Conservation (phyloP, 2,113 vertebrate genomes). For the Istiophorus platypterus region DNA sequence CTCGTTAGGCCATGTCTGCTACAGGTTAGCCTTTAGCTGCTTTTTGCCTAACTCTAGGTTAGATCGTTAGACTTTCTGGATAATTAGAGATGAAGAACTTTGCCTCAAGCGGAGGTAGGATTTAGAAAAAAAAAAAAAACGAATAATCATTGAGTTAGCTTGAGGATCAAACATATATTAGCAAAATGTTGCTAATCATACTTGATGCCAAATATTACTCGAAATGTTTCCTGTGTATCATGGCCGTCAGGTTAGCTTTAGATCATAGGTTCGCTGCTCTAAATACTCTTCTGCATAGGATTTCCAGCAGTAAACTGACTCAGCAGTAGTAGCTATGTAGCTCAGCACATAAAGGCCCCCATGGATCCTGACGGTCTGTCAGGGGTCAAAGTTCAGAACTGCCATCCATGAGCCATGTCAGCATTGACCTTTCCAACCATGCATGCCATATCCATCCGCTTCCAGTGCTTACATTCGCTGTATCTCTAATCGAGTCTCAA, state of each 20-base stretch:
- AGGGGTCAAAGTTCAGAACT: conserved; percentile 69
- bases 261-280: conserved; percentile 55
- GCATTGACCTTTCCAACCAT: conserved; percentile 73
- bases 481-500: conserved; percentile 65
- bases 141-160: conserved; percentile 30
- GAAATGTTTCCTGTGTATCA: conserved; percentile 59
- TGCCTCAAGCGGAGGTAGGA: conserved; percentile 70
- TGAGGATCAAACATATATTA: conserved; percentile 60
- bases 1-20: conserved; percentile 35
- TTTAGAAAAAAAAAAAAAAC: not conserved
- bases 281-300: conserved; percentile 49
- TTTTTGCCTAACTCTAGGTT: conserved; percentile 56
- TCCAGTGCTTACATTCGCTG: conserved; percentile 69
- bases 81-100: conserved; percentile 57
- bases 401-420: conserved; percentile 81
- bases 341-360: conserved; percentile 59
- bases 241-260: conserved; percentile 69
- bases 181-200: conserved; percentile 51
- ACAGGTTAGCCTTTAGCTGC: conserved; percentile 48
- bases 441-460: conserved; percentile 79
- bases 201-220: conserved; percentile 73
- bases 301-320: conserved; percentile 55
- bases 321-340: conserved; percentile 73
- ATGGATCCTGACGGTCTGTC: conserved; percentile 53
- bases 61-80: conserved; percentile 36